Evolutionary conservation across 2,888 invertebrate species (phyloP).

Genomic region (Lithophane leautieri): DNA sequence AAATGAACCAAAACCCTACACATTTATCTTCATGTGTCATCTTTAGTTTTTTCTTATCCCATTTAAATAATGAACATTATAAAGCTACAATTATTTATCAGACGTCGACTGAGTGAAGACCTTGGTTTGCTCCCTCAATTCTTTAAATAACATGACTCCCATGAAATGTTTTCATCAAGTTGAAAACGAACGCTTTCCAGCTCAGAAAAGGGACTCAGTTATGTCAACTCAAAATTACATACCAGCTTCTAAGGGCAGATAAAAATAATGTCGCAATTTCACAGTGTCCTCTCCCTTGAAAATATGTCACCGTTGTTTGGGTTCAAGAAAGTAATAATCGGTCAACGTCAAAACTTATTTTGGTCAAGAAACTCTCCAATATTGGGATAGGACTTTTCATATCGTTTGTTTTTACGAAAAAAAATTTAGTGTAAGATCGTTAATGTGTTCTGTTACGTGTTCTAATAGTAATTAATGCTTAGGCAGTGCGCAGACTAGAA

Average conservation of each 20-base stretch:
- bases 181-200: not conserved
- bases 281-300: not conserved
- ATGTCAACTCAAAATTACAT: conserved; percentile 12
- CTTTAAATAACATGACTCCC: conserved; percentile 11
- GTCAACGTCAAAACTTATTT: conserved; percentile 33
- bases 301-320: conserved; percentile 31
- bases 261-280: conserved; percentile 18
- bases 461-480: not conserved
- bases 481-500: not conserved
- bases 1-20: not conserved
- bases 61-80: not conserved
- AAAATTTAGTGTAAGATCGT: conserved; percentile 5
- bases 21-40: not conserved
- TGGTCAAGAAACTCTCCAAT: conserved; percentile 6
- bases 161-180: not conserved
- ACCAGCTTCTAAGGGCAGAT: not conserved
- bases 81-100: not conserved
- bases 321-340: conserved; percentile 43
- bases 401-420: conserved; percentile 10
- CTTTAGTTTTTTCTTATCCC: not conserved
- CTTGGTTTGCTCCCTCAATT: conserved; percentile 9
- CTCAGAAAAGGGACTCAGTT: conserved; percentile 2
- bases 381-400: conserved; percentile 1
- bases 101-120: not conserved
- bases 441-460: not conserved